phyloP scores from a whole-genome alignment of 2,113 vertebrate genomes.

The Helogale parvula region DNA sequence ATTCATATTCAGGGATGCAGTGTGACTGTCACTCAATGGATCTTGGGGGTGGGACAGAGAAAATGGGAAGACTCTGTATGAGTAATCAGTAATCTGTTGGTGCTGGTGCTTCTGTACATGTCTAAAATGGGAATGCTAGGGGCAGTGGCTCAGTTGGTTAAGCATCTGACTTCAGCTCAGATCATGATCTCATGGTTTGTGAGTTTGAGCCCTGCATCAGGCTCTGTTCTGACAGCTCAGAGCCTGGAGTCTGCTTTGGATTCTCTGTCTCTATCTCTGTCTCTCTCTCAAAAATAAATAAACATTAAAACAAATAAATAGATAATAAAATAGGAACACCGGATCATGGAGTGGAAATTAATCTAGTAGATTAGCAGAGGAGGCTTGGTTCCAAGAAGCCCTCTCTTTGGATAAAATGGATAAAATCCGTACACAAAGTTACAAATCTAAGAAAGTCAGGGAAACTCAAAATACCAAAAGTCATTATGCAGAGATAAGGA shows the following conservation, averaged over 20 bases:
- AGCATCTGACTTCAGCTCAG: too few relatives aligned
- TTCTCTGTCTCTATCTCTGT: too few relatives aligned
- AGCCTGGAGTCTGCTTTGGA: too few relatives aligned
- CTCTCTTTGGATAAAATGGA: background rate
- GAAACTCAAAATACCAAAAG: background rate
- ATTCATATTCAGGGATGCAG: background rate
- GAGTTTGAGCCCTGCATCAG: too few relatives aligned
- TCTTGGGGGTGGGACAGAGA: background rate
- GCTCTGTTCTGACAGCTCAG: too few relatives aligned
- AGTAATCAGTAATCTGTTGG: background rate
- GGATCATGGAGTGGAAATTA: background rate
- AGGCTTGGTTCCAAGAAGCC: background rate
- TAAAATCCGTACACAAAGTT: background rate
- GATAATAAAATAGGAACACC: too few relatives aligned
- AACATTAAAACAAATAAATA: too few relatives aligned
- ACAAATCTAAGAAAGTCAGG: background rate
- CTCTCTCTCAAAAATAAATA: too few relatives aligned
- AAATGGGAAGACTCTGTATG: background rate
- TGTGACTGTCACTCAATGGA: background rate
- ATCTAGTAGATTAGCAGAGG: background rate
- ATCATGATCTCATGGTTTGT: too few relatives aligned
- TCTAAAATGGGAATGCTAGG: background rate
- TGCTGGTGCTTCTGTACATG: background rate
- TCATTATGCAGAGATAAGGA: background rate
- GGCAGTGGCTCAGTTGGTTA: too few relatives aligned